Conservation (phyloP, 30 jellyfish, hydroid and myxozoan species). For the Mastigias papua region DNA sequence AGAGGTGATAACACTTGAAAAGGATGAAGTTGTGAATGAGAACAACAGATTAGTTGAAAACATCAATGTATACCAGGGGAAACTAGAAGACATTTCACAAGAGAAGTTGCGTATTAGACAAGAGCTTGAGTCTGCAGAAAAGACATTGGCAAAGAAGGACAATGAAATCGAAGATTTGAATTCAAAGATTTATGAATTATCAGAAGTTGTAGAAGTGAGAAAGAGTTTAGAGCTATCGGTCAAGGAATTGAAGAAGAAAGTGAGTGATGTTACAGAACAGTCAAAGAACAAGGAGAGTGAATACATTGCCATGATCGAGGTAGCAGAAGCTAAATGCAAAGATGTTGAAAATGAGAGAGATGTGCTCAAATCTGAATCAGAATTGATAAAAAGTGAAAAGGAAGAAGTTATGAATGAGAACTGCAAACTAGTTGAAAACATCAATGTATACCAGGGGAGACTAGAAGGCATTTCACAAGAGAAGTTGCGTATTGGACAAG, state of each 20-base stretch:
- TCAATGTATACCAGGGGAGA: too few relatives aligned
- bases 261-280: neutral
- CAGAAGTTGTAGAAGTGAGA: neutral
- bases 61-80: neutral
- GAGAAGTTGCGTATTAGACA: neutral
- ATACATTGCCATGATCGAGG: too few relatives aligned
- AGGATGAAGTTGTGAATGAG: constrained; percentile 1
- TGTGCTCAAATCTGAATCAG: neutral
- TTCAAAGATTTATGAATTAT: neutral
- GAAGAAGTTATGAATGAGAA: neutral
- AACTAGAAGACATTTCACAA: neutral
- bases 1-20: neutral
- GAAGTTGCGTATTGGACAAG: neutral
- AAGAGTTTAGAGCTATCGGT: neutral
- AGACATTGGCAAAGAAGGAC: neutral
- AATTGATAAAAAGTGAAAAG: neutral
- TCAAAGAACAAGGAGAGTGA: neutral
- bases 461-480: too few relatives aligned
- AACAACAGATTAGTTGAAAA: neutral
- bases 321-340: neutral
- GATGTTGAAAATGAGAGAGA: neutral
- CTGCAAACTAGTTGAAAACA: neutral
- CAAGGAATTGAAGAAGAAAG: neutral
- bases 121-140: neutral
- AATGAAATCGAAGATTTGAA: constrained; percentile 23